phyloP scores from a whole-genome alignment of 2,888 invertebrate species.

The Coenonympha arcania region DNA sequence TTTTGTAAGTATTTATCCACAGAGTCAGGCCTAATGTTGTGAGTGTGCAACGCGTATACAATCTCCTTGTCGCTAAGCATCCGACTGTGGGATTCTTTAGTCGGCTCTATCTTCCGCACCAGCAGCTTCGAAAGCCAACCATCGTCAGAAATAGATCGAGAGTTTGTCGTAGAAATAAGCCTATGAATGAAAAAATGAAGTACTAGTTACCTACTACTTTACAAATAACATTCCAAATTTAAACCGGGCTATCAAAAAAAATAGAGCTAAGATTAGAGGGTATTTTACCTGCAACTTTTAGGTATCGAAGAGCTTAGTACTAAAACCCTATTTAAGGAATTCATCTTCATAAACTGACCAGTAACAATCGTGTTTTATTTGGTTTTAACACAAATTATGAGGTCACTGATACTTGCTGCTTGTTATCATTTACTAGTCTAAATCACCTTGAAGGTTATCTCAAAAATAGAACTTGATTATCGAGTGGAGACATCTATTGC shows the following conservation, averaged over 20 bases:
- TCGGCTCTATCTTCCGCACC: conserved; percentile 93
- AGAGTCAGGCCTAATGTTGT: conserved; percentile 93
- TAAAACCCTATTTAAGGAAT: conserved; percentile 56
- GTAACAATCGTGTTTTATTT: conserved; percentile 7
- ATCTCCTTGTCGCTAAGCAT: conserved; percentile 97
- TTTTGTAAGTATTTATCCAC: conserved; percentile 89
- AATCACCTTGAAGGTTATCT: conserved; percentile 73
- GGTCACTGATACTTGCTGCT: conserved; percentile 36
- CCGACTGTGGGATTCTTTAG: conserved; percentile 96
- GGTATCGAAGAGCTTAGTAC: conserved; percentile 48
- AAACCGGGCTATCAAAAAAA: conserved; percentile 31
- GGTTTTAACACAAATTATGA: conserved; percentile 32
- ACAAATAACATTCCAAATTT: conserved; percentile 36
- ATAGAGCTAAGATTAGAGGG: conserved; percentile 15
- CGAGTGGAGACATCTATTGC: conserved; percentile 49
- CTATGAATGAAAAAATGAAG: conserved; percentile 44
- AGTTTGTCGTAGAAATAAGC: conserved; percentile 57
- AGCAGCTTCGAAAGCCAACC: conserved; percentile 92
- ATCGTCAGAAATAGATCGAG: conserved; percentile 70
- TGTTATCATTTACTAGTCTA: conserved; percentile 60
- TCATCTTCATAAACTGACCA: conserved; percentile 41
- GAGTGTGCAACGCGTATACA: conserved; percentile 95
- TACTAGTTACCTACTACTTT: no score
- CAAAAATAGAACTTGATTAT: conserved; percentile 48
- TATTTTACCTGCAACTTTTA: conserved; percentile 56